A percentile compares a stretch with the other conserved stretches of the same genome.
Evolutionary conservation across 2,888 invertebrate genomes (phyloP).

Genomic region (Gryllus longicercus): DNA sequence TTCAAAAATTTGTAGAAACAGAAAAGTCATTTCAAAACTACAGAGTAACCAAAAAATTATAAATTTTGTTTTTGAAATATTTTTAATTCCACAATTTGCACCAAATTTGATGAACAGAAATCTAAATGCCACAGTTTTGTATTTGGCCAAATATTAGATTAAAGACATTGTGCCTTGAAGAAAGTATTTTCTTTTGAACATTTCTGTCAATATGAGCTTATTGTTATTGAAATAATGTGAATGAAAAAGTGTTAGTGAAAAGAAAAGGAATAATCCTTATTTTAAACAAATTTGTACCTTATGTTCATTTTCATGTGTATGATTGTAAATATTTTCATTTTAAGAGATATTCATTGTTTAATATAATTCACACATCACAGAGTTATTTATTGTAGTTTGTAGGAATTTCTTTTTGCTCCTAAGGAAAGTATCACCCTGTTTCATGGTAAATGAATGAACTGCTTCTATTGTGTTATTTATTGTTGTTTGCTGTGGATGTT

Average conservation of each 20-base stretch:
- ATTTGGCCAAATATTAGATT: neutral
- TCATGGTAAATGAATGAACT: conserved; percentile 17
- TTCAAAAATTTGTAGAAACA: no score
- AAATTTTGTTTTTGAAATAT: no score
- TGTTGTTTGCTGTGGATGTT: conserved; percentile 28
- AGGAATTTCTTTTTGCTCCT: neutral
- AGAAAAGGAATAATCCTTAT: neutral
- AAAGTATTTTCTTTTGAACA: neutral
- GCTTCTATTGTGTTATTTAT: conserved; percentile 22
- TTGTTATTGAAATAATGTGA: neutral
- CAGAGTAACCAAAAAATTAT: no score
- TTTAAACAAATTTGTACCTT: neutral
- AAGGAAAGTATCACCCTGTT: neutral
- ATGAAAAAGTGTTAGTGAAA: neutral
- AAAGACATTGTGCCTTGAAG: conserved; percentile 8
- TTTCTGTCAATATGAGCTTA: neutral
- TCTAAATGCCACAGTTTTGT: neutral
- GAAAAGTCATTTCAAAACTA: no score
- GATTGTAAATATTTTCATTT: neutral
- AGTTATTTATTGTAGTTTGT: neutral
- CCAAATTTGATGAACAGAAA: neutral
- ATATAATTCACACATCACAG: conserved; percentile 1
- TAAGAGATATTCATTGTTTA: neutral
- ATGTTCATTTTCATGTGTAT: neutral
- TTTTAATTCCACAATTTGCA: neutral